Evolutionary conservation across 2,113 vertebrate genomes (phyloP).

Genomic region (Diglossa brunneiventris): DNA sequence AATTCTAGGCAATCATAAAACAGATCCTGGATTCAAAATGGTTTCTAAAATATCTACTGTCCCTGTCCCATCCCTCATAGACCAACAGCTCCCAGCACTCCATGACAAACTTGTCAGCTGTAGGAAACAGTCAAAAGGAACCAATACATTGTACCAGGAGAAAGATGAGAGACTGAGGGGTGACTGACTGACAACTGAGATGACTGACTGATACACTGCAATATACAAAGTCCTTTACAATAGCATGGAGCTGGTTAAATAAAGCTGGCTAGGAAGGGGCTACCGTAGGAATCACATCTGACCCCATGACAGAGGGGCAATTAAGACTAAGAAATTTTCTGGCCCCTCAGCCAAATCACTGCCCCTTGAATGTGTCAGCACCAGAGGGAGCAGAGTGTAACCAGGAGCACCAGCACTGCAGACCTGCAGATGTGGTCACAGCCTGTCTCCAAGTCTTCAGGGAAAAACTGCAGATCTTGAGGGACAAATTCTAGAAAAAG

Average conservation of each 20-base stretch:
- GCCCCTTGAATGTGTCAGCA: not conserved
- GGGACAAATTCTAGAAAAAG: not conserved
- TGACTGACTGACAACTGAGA: no score
- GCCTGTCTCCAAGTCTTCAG: not conserved
- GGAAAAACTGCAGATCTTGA: not conserved
- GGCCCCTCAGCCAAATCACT: not conserved
- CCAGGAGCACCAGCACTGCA: not conserved
- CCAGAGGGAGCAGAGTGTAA: not conserved
- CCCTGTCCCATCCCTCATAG: not conserved
- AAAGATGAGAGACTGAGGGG: not conserved
- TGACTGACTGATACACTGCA: not conserved
- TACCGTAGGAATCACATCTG: not conserved
- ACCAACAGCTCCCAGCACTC: not conserved
- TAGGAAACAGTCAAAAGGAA: not conserved
- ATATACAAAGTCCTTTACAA: not conserved
- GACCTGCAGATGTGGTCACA: not conserved
- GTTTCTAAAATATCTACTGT: not conserved
- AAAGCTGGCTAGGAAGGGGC: not conserved
- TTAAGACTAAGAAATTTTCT: not conserved
- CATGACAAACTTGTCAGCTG: not conserved
- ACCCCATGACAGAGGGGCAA: not conserved
- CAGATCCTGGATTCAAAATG: not conserved
- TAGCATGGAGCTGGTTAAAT: not conserved
- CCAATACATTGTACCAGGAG: fast-evolving
- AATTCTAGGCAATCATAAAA: not conserved